Evolutionary conservation across 2,797 vertebrate genomes (phyloP), one percentile per base, ranked within the genome.

Genomic region (Gymnocypris eckloni): DNA sequence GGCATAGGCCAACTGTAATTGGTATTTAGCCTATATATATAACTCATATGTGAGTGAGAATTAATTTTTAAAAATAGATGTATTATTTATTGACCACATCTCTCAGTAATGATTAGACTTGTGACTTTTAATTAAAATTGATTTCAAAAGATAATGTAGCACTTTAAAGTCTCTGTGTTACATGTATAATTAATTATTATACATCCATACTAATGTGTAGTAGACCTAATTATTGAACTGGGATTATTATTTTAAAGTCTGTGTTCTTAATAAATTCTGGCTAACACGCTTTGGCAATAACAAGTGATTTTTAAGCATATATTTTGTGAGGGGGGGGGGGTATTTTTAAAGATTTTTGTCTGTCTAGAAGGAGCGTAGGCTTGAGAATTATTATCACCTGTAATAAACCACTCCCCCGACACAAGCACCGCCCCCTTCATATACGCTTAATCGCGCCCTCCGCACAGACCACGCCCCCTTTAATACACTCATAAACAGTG

Each of bases 1-100:
- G 66, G 83, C 76, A 85, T 61, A 77, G 75, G 66, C 77, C 83
- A 71, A 48, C 66, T 79, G 39, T 85, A 85, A 85, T 85, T 85
- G 83, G 75, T 33, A 45, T 56, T 22, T 59, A 28, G 33, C 69
- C 50, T 80, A 45, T 67, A 39, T 67, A 39, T 77, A 37, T 48
- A 80, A 11, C 16, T 64, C 39, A 16, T 18, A 39, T 52, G n/a
- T 72, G 69, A 15, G 52, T 48, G 37, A 4, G 9, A 8, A 61
- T 82, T 18, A 7, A 43, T 56, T 41, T 37, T 39, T 25, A 4
- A 7, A 66, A 56, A 43, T 25, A 71, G 20, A 52, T 66, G 50
- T 67, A 80, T 33, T 80, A 41, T 7, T 25, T 25, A 33, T 61
- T 66, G 59, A 80, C 25, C 78, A 48, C 56, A 43, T 48, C 41